Percentiles rank a stretch among this genome's conserved stretches.
Evolutionary conservation across 2,888 invertebrate species (phyloP).

Genomic region (Malacosoma neustria): DNA sequence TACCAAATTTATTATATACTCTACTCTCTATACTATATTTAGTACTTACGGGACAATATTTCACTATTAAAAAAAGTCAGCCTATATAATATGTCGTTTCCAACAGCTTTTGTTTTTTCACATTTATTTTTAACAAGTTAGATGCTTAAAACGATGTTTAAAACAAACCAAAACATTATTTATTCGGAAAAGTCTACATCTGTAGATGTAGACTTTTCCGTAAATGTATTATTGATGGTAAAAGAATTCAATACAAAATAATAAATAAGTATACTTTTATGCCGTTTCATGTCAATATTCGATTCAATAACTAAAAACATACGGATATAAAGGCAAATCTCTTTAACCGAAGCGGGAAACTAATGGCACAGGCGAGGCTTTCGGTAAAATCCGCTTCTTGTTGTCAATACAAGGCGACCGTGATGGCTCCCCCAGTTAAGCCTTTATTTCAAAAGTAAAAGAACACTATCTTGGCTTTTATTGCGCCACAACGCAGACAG

Average conservation of each 20-base stretch:
- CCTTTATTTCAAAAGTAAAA: conserved; percentile 64
- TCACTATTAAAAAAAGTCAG: too few species aligned
- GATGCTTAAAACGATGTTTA: too few species aligned
- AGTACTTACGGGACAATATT: too few species aligned
- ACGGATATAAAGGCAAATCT: conserved; percentile 64
- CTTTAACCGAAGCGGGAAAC: conserved; percentile 73
- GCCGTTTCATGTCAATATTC: conserved; percentile 49
- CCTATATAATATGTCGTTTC: too few species aligned
- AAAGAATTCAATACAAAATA: conserved; percentile 9
- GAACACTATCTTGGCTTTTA: conserved; percentile 67
- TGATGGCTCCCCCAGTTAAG: conserved; percentile 68
- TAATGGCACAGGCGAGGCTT: conserved; percentile 73
- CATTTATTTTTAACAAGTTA: too few species aligned
- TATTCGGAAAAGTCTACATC: too few species aligned
- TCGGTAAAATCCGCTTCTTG: conserved; percentile 70
- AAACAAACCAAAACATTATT: too few species aligned
- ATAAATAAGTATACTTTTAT: conserved; percentile 21
- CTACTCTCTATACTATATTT: too few species aligned
- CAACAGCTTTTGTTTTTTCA: too few species aligned
- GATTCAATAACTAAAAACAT: conserved; percentile 63
- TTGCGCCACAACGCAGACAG: conserved; percentile 44
- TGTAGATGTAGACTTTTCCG: too few species aligned
- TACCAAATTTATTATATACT: too few species aligned
- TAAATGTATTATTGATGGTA: too few species aligned
- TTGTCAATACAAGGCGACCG: conserved; percentile 71